Base-by-base conservation (phyloP, 2,113 vertebrate genomes). In the Paradisaea rubra region DNA sequence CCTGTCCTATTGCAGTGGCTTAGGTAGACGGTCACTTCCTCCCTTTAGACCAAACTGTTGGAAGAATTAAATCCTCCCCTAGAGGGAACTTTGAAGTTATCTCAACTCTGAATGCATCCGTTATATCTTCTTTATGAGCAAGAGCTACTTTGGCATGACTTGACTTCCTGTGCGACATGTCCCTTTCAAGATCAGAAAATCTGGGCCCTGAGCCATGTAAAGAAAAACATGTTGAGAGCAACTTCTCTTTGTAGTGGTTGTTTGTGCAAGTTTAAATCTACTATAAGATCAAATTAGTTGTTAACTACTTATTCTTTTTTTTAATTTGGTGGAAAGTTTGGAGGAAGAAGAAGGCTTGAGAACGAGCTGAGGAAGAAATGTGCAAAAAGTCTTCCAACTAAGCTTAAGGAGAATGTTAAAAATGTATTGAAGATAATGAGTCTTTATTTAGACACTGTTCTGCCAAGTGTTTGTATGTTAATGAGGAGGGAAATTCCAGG, bases 31-130 rank as follows among this genome's bases (percentile, higher is more conserved):
- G 59, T 89, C 78, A 44, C 81, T 96, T 97, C 95, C 86, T 94
- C 86, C 71, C 78, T 69, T 6, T 35, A 59, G 87, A 63, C 54
- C 70, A 13, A 17, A 10, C 78, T 89, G 70, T 53, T 89, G 81
- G 74, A 95, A 82, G 81, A 91, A 93, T 91, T 65, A 81, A 94
- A 77, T 81, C 74, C 79, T 93, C 79, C 87, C 89, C 33, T 5
- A 83, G 79, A 93, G 91, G 81, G 81, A 93, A 70, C 94, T 96
- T 85, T 63, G 73, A 94, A 83, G 85, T 94, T 93, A 87, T 92
- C 94, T 94, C 41, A 27, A 3, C 50, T 84, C 25, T 27, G 78
- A 91, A 54, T 78, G 85, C 84, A 88, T 95, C 91, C 68, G 63
- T 52, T 95, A 0, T 20, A 71, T 94, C 81, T 93, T 16, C 89